Percentiles rank a stretch among this genome's conserved stretches.
These are phyloP conservation scores for Thaumetopoea pityocampa DNA, from an alignment of 1,140 invertebrate genomes.

Conservation along the genomic window DNA sequence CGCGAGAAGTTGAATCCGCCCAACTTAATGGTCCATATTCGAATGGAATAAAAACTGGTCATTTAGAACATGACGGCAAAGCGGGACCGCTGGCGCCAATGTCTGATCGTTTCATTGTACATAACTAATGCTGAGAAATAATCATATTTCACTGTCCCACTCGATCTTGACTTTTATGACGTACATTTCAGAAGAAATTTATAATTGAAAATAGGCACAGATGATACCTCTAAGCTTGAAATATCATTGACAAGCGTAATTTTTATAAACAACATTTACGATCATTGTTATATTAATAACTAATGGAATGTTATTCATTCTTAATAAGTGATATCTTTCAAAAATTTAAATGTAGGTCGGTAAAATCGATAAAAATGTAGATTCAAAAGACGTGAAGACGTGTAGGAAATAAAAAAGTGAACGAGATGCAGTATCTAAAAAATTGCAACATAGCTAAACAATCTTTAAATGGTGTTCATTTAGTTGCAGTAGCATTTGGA, in stretches of 20 bases:
- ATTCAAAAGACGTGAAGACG: not conserved
- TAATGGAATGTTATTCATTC: conserved; percentile 8
- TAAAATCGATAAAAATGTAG: no score
- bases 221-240: conserved; percentile 8
- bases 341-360: no score
- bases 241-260: conserved; percentile 16
- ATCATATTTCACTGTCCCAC: conserved; percentile 38
- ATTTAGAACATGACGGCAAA: conserved; percentile 32
- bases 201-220: conserved; percentile 14
- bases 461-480: conserved; percentile 17
- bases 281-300: conserved; percentile 5
- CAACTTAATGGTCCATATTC: conserved; percentile 38
- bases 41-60: conserved; percentile 39
- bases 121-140: conserved; percentile 25
- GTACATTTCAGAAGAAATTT: conserved; percentile 6
- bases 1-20: conserved; percentile 30
- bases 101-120: conserved; percentile 20
- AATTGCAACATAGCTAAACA: conserved; percentile 12
- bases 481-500: conserved; percentile 4
- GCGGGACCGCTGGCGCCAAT: conserved; percentile 36
- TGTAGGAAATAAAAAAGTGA: not conserved
- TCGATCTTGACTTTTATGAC: conserved; percentile 31
- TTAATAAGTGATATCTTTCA: conserved; percentile 5
- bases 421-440: conserved; percentile 3
- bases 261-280: conserved; percentile 11